Evolutionary conservation across 92 coral and sea anemone species (phyloP), one percentile per base, ranked within the genome.

Genomic region (Bergia sp.): DNA sequence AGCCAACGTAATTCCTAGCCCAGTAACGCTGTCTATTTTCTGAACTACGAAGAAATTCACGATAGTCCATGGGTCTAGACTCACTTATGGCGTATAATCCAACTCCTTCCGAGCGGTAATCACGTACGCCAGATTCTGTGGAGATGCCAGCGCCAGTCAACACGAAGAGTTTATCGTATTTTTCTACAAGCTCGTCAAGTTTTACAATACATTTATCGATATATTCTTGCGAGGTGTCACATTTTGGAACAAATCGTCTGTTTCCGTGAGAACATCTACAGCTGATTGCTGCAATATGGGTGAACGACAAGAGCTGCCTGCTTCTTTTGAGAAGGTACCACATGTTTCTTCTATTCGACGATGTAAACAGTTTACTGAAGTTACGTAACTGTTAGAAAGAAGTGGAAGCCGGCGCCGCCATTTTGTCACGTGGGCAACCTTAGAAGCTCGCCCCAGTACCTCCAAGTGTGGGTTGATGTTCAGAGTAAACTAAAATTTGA

Each of bases 111-210:
- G 99, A 97, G 36, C 99, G 89, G 75, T 97, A 97, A 77, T 97
- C 99, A 7, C 99, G 90, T 39, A 97, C 94, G 11, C 99, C 99
- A 16, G 99, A 97, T 86, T 97, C 99, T 0, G 99, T 97, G 1
- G 99, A 97, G 37, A 97, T 90, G 1, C 99, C 99, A 0, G 99
- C 99, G 15, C 99, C 99, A 4, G 99, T 95, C 55, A 97, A 47
- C 1, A 97, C 99, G 80, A 97, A 94, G 43, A 97, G 89, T 21
- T 84, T 90, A 21, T 85, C 92, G 75, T 93, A 86, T 36, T 81
- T 73, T 0, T 86, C 90, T 61, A 97, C 85, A 76, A 94, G 92
- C 13, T 97, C 92, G 77, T 95, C 94, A 58, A 95, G 89, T 29
- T 79, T 81, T 65, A 44, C 66, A 6, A 92, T 91, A 82, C 90